phyloP scores from a whole-genome alignment of 2,888 invertebrate species.

The Sericinus montela region DNA sequence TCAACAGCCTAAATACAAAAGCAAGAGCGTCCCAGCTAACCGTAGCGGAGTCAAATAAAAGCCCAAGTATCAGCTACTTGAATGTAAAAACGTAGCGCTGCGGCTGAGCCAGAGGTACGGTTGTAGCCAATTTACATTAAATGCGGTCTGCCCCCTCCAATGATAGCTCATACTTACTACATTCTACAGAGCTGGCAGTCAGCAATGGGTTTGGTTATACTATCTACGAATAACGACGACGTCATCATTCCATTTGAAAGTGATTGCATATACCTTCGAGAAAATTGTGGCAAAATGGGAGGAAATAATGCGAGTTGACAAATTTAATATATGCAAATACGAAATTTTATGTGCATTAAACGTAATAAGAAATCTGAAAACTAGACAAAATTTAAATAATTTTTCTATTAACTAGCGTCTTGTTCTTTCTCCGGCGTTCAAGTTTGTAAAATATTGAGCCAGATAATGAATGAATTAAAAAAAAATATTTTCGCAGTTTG shows the following conservation, averaged over 20 bases:
- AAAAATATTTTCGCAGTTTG: too few species aligned
- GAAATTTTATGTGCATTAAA: constrained; percentile 15
- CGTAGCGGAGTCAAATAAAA: constrained; percentile 58
- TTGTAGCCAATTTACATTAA: constrained; percentile 73
- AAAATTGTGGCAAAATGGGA: constrained; percentile 22
- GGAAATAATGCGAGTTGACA: constrained; percentile 18
- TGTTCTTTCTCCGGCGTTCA: too few species aligned
- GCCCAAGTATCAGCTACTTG: constrained; percentile 67
- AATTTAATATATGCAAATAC: constrained; percentile 19
- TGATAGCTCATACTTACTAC: constrained; percentile 60
- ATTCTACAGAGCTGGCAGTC: constrained; percentile 31
- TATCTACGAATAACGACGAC: constrained; percentile 29
- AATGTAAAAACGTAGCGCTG: constrained; percentile 68
- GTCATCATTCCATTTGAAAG: constrained; percentile 20
- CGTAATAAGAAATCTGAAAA: constrained; percentile 9
- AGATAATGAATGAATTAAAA: too few species aligned
- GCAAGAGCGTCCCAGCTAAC: constrained; percentile 56
- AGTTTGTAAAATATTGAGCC: too few species aligned
- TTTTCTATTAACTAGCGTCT: too few species aligned
- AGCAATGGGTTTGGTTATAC: constrained; percentile 29
- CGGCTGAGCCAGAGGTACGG: constrained; percentile 41
- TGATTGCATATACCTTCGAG: constrained; percentile 11
- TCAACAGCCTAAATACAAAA: constrained; percentile 59
- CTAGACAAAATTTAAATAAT: not conserved
- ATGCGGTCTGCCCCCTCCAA: constrained; percentile 62